Conservation (phyloP, 2,797 vertebrate genomes). For the Notoglanidium macrostoma region DNA sequence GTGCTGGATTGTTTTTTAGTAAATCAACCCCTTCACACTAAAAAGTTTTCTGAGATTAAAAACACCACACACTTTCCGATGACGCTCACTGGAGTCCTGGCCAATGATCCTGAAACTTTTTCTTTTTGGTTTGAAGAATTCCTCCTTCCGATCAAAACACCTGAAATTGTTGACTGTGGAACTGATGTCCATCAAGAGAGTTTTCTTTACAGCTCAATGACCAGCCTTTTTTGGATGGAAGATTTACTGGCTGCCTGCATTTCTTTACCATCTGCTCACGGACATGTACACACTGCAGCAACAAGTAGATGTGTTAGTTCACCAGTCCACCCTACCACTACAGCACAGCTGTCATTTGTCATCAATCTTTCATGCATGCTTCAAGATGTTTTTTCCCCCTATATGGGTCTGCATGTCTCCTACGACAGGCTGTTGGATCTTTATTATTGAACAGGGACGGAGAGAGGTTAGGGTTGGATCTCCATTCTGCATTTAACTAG, state of each 20-base stretch:
- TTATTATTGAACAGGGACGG: background rate
- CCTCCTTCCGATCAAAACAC: background rate
- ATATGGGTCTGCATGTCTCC: too few relatives aligned
- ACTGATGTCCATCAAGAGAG: background rate
- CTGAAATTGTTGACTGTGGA: background rate
- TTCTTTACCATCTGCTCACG: background rate
- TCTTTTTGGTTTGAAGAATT: background rate
- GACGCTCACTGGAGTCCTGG: background rate
- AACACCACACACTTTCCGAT: background rate
- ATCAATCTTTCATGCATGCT: background rate
- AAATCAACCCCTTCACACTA: background rate
- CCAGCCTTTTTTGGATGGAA: background rate
- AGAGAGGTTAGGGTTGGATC: background rate
- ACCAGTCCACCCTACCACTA: background rate
- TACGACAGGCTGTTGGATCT: background rate
- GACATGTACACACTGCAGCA: background rate
- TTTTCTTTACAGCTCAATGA: background rate
- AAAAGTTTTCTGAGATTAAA: background rate
- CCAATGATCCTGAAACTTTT: background rate
- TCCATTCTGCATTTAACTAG: too few relatives aligned
- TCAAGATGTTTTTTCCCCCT: background rate
- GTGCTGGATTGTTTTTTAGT: background rate
- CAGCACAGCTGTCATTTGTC: background rate
- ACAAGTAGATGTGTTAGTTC: background rate
- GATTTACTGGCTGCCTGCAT: background rate